Evolutionary conservation across 2,888 invertebrate species (phyloP).

Genomic region (Augochlorella aurata): DNA sequence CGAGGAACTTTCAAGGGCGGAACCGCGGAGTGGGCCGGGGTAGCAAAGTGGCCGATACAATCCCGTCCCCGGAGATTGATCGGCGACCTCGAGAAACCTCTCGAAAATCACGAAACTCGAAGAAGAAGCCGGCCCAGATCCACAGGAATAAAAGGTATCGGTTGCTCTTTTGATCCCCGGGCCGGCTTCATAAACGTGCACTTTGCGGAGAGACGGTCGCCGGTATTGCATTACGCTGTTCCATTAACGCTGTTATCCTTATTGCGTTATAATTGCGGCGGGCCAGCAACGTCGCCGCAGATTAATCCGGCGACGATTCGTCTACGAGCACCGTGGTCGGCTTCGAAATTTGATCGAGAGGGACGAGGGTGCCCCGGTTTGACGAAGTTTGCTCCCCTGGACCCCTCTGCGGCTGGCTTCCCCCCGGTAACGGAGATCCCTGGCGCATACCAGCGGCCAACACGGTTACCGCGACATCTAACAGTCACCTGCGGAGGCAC

Average conservation of each 20-base stretch:
- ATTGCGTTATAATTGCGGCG: conserved; percentile 39
- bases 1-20: conserved; percentile 5
- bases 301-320: conserved; percentile 19
- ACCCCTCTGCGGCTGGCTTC: not conserved
- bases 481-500: conserved; percentile 42
- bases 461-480: conserved; percentile 60
- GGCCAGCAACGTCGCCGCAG: not conserved
- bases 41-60: conserved; percentile 3
- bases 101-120: not conserved
- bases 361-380: not conserved
- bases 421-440: not conserved
- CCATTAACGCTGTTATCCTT: conserved; percentile 41
- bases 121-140: not conserved
- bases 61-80: not conserved
- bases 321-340: not conserved
- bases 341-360: conserved; percentile 11
- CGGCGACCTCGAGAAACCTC: not conserved
- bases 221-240: conserved; percentile 30
- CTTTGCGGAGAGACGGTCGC: conserved; percentile 1
- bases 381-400: not conserved
- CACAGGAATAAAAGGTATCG: not conserved
- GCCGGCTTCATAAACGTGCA: conserved; percentile 22
- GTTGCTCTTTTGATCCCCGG: conserved; percentile 29
- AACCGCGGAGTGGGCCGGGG: not conserved
- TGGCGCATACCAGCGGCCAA: not conserved